Percentiles rank a stretch among this genome's conserved stretches.
Evolutionary conservation across 2,797 vertebrate species (phyloP).

Genomic region (Vireo griseus): DNA sequence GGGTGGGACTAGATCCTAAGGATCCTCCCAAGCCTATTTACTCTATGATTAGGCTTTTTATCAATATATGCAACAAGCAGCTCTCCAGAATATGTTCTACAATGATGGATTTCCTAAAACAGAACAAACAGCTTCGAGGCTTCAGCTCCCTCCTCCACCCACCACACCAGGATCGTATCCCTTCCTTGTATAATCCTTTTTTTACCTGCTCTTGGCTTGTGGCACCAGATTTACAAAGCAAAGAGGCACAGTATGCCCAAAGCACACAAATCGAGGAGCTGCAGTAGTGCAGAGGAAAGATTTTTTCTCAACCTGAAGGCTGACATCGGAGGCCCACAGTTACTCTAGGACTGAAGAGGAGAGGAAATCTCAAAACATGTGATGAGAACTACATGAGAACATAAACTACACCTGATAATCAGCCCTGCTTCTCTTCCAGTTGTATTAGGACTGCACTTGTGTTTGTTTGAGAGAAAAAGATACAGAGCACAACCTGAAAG

Average conservation of each 20-base stretch:
- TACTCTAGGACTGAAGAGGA: neutral
- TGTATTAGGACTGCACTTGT: neutral
- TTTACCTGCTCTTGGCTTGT: neutral
- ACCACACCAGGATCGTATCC: neutral
- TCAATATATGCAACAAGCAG: neutral
- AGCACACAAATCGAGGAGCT: neutral
- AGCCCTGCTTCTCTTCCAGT: neutral
- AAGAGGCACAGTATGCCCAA: neutral
- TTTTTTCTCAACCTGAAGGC: neutral
- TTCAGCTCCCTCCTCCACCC: neutral
- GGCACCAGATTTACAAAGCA: neutral
- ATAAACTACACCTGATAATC: neutral
- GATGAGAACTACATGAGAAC: neutral
- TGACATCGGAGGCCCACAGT: neutral
- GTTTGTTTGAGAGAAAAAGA: neutral
- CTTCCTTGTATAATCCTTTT: neutral
- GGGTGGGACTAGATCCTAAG: neutral
- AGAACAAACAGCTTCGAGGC: neutral
- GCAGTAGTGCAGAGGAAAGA: neutral
- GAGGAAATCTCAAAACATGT: neutral
- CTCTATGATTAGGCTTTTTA: neutral
- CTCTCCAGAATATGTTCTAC: neutral
- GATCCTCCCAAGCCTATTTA: neutral
- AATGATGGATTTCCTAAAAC: neutral
- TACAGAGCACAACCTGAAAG: neutral